Evolutionary conservation across 2,888 invertebrate genomes (phyloP).

Genomic region (Lycocerus yunnanus): DNA sequence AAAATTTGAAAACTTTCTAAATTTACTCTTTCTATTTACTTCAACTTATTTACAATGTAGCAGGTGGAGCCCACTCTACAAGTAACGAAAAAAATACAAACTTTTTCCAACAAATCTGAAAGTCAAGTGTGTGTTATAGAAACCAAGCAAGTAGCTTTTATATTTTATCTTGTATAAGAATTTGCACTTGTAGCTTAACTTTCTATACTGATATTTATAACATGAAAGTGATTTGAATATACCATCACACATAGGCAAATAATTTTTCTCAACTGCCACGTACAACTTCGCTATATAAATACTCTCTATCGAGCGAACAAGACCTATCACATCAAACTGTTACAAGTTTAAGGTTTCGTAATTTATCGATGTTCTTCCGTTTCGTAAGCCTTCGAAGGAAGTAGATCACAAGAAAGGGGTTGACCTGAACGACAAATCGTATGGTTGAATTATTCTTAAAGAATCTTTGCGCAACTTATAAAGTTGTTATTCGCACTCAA

Average conservation of each 20-base stretch:
- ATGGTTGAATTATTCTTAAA: conserved; percentile 12
- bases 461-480: conserved; percentile 20
- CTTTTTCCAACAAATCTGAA: conserved; percentile 42
- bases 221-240: conserved; percentile 26
- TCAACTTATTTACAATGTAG: conserved; percentile 18
- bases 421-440: conserved; percentile 29
- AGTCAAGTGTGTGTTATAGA: conserved; percentile 39
- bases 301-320: conserved; percentile 22
- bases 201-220: conserved; percentile 26
- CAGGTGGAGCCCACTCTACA: conserved; percentile 39
- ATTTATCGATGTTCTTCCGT: conserved; percentile 35
- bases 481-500: conserved; percentile 31
- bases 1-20: conserved; percentile 3
- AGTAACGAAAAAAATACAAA: conserved; percentile 36
- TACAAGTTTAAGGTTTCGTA: conserved; percentile 33
- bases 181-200: conserved; percentile 22
- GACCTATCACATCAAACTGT: conserved; percentile 31
- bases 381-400: conserved; percentile 27
- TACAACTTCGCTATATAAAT: conserved; percentile 12
- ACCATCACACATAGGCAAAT: conserved; percentile 17
- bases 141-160: conserved; percentile 10
- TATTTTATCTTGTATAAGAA: conserved; percentile 11
- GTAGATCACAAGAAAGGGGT: conserved; percentile 30
- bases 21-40: neutral
- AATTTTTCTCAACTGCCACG: conserved; percentile 18